Base-by-base conservation (phyloP, 2,888 invertebrate species). In the Drosophila mayaguana region DNA sequence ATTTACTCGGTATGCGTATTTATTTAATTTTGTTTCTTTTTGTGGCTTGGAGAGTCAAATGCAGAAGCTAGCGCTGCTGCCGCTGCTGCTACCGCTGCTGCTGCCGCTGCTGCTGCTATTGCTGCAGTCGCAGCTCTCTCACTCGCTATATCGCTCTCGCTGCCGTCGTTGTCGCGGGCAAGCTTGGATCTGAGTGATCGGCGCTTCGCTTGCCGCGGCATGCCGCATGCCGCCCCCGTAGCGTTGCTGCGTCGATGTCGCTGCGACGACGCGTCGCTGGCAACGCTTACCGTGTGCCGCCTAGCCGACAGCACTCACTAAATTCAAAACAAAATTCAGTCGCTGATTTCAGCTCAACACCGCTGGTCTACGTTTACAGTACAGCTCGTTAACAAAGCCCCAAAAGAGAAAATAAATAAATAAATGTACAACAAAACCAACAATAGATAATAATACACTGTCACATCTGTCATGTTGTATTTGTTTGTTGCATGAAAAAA, bases 301-400 rank as follows among this genome's bases (percentile, higher is more conserved):
- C 74, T 71, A 70, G 72, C 66, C 79, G 72, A 80, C 78, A 74
- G 74, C 77, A 73, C 78, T 83, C 83, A 87, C 75, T 66, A 82
- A 81, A 82, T 74, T 73, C 78, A 89, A 81, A 85, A 81, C 79
- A 75, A 89, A 81, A 81, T 91, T 91, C 80, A 91, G 91, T 91
- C 89, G 90, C 88, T 89, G 85, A 87, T 85, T 83, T 91, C 72
- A 86, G 91, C 91, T 90, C 90, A 89, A 75, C 86, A 82, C 78
- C 83, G 88, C 82, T 84, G 88, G 78, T 80, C 73, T 88, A 75
- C 72, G 69, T 60, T 59, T 16, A 61, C 59, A 45, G 50, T 48
- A 62, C 71, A 73, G 72, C 75, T 78, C 63, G 75, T 64, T 68
- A 65, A 59, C 55, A 67, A 62, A 71, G 62, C 79, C 34, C 43